Evolutionary conservation across 2,797 vertebrate genomes (phyloP), one percentile per base, ranked within the genome.

Genomic region (Diceros bicornis): DNA sequence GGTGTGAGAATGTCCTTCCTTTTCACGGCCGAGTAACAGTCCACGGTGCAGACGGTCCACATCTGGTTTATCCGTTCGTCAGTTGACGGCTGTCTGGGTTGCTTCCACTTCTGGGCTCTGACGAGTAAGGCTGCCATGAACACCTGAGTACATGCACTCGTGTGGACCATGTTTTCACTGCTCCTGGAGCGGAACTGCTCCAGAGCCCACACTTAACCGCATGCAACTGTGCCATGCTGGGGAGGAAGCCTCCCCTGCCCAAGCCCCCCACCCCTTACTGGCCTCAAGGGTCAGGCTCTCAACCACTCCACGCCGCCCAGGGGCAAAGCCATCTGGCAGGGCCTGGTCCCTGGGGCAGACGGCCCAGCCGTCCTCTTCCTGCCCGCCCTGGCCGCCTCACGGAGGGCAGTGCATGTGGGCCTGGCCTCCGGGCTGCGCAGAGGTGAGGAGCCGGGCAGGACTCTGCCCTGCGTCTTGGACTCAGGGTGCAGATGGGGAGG

Each of bases 151-250:
- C 27, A 6, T 12, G 5, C 29, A 27, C 61, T 14, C 29, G 50
- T 52, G 50, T 52, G 50, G 14, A 13, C 14, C 4, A 52, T 52
- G 50, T 52, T 14, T 52, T 52, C 50, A 52, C 3, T 52, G 13
- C 50, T 52, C 50, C 16, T 16, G 13, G 50, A 52, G 12, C 16
- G 50, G 50, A 52, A 52, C 50, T 52, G 13, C 61, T 7, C 59
- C 59, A 47, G 17, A 0, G 41, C 29, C 41, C 81, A 17, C n/a
- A 0, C 21, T 25, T 62, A 52, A 16, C 47, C 74, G 8, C 34
- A 79, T 2, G 4, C 52, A 16, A 9, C 13, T 3, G 7, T 52
- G 52, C 2, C 32, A 1, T 25, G 21, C 12, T 13, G 12, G 12
- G 52, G 50, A 78, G 75, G 23, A 78, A 82, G 2, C 32, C 18